Base-by-base conservation (phyloP, 2,113 vertebrate genomes). In the Phasianus colchicus region DNA sequence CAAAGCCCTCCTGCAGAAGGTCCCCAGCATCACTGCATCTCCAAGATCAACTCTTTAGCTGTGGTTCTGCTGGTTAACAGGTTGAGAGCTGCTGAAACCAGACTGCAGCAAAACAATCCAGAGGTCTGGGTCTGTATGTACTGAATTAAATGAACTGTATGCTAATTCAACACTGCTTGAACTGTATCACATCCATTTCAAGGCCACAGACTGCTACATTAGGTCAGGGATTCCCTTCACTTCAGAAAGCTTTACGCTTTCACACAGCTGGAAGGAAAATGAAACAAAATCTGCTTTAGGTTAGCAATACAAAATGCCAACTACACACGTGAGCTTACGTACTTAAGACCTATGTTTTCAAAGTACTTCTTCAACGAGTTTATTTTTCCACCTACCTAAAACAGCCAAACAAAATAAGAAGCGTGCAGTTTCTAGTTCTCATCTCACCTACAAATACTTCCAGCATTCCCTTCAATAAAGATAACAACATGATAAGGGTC, bases 401-500 rank as follows among this genome's bases (percentile, higher is more conserved):
- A 74, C 0, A 52, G 11, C 10, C 15, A 76, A 36, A 43, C 10
- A 71, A 36, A 61, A 22, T 4, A 63, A 86, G 64, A 75, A 86
- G 5, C 15, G 15, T 2, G 2, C 16, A 69, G 22, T 38, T 38
- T 38, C 38, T 38, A 60, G 34, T 78, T 81, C 63, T 82, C n/a
- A 65, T 48, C 20, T 75, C 70, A 76, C 27, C 24, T 42, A 43
- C 2, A 10, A 86, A 65, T 18, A 72, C 8, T 45, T 48, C 3
- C 3, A 13, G 15, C 61, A n/a, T 47, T 81, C 11, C 15, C 25
- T 40, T 83, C 34, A 72, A 18, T 14, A 36, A 43, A 47, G 47
- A 2, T 20, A 14, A 78, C 9, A 50, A 45, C 71, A 86, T 15
- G 1, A 47, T 43, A 40, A 0, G 0, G 14, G 42, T 67, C 1